These are phyloP conservation scores for Pterostichus niger DNA, from an alignment of 2,888 invertebrate species.

Conservation along the genomic window DNA sequence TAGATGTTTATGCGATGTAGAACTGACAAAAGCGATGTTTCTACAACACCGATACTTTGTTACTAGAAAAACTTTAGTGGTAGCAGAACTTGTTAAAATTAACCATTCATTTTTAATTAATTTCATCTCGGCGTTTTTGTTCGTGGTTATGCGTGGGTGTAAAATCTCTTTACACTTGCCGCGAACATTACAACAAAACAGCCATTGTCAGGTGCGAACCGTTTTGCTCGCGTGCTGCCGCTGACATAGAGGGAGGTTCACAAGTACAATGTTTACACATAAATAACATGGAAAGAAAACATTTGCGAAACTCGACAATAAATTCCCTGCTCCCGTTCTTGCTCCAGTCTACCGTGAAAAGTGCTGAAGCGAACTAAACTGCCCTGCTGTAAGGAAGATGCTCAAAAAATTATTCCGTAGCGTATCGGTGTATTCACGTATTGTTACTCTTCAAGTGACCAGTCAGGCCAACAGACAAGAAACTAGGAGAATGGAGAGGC, in stretches of 20 bases:
- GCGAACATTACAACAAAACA: conserved; percentile 1
- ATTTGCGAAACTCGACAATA: conserved; percentile 62
- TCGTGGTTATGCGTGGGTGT: conserved; percentile 3
- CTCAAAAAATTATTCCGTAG: conserved; percentile 49
- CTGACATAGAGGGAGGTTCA: conserved; percentile 44
- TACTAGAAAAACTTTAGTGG: too few species aligned
- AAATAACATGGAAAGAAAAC: conserved; percentile 63
- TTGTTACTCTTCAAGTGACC: conserved; percentile 38
- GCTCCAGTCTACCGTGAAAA: conserved; percentile 44
- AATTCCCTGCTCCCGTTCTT: conserved; percentile 36
- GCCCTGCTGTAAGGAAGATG: conserved; percentile 16
- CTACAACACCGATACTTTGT: too few species aligned
- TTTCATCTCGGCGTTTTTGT: neutral
- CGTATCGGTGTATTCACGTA: conserved; percentile 8
- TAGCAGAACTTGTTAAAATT: too few species aligned
- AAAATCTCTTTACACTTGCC: conserved; percentile 15
- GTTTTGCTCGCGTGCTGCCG: conserved; percentile 7
- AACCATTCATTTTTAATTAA: too few species aligned
- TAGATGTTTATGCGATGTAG: too few species aligned
- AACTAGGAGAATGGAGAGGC: neutral
- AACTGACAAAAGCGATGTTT: too few species aligned
- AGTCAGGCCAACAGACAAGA: conserved; percentile 5
- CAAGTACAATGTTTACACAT: conserved; percentile 64
- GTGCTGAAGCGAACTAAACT: conserved; percentile 27
- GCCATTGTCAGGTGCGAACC: conserved; percentile 24